A percentile compares a stretch with the other conserved stretches of the same genome.
Conservation (phyloP, 2,113 vertebrate species). For the Picathartes gymnocephalus region DNA sequence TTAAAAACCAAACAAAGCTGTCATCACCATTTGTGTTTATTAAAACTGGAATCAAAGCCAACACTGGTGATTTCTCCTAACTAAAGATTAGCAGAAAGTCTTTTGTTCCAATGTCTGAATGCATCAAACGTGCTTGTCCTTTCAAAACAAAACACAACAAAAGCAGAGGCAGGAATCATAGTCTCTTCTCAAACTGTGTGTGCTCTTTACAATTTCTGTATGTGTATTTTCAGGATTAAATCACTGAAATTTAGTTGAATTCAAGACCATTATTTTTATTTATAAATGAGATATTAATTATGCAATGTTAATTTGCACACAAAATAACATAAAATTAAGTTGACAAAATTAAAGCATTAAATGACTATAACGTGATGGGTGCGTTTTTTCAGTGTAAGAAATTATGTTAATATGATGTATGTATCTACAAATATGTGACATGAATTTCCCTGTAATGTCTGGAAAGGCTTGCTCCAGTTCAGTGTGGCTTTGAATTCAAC, state of each 20-base stretch:
- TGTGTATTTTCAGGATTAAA: not conserved
- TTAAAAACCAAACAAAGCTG: not conserved
- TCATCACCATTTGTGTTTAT: constrained; percentile 2
- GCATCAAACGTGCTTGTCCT: not conserved
- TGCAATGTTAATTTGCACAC: not conserved
- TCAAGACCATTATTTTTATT: not conserved
- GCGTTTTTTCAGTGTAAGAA: not conserved
- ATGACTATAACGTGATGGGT: not conserved
- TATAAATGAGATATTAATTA: not conserved
- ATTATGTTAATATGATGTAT: not conserved
- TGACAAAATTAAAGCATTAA: not conserved
- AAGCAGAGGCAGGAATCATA: not conserved
- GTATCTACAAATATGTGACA: not conserved
- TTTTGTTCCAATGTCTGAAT: not conserved
- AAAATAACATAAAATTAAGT: not conserved
- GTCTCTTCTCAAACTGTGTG: not conserved
- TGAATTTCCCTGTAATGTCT: not conserved
- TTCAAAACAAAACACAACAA: not conserved
- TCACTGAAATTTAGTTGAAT: not conserved
- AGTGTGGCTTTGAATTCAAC: not conserved
- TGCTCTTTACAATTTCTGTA: not conserved
- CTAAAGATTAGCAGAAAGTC: not conserved
- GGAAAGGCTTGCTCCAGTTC: not conserved
- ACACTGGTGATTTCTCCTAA: not conserved
- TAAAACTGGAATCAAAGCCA: constrained; percentile 34